Evolutionary conservation across 2,797 vertebrate species (phyloP), one percentile per base, ranked within the genome.

Genomic region (Tauraco hartlaubi): DNA sequence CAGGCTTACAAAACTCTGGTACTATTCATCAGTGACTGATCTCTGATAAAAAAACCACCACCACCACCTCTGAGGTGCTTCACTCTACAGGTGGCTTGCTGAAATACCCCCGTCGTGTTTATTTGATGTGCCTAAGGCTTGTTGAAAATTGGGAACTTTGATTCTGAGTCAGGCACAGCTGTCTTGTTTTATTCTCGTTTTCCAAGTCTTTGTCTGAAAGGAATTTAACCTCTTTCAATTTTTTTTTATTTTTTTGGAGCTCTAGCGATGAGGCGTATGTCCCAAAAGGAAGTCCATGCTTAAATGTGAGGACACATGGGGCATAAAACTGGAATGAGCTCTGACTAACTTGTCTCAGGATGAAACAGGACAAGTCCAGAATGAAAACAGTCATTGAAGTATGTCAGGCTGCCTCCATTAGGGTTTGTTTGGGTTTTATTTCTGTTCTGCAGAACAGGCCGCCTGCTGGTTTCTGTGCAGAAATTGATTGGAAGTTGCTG

Each of bases 321-420:
- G 15, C 0, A 0, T 22, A 37, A 22, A 63, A 68, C 8, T 2
- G 5, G 43, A 48, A 51, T 10, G 48, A 43, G 26, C 63, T 41
- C 6, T 20, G 16, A 35, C n/a, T 49, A 35, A 31, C 22, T 26
- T 61, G 41, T 20, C 54, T 39, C 28, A 52, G 62, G 51, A 31
- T 22, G 26, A 41, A 48, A 62, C 2, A 18, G 18, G 51, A 41
- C 41, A 35, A 41, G 31, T 35, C 26, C 26, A 37, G 51, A 43
- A 51, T 9, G 12, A 44, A 69, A 48, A 31, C 41, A 33, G 15
- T 26, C 5, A 1, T 69, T 76, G 35, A 35, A 63, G 19, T 54
- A 29, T 9, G 15, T 58, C 31, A 54, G 23, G 33, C 59, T 77
- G n/a, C 41, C 29, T 61, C 54, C 18, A 7, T 25, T 26, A 25